A percentile compares a stretch with the other conserved stretches of the same genome.
These are phyloP conservation scores for Sitophilus oryzae DNA, from an alignment of 1,140 invertebrate genomes.

Conservation along the genomic window DNA sequence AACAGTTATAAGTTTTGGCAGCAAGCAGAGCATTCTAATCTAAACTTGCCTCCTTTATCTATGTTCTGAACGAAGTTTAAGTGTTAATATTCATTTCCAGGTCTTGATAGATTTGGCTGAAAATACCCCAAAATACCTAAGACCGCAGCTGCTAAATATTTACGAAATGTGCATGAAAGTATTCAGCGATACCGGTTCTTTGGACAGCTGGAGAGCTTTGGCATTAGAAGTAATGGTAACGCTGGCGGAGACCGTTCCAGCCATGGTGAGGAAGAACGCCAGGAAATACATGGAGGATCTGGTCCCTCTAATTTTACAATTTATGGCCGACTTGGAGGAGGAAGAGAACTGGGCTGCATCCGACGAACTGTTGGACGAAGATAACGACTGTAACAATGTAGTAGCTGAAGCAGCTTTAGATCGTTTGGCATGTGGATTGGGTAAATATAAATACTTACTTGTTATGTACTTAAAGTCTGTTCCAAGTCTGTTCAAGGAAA, in stretches of 20 bases:
- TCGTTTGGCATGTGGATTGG: constrained; percentile 89
- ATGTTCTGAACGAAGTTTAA: too few relatives aligned
- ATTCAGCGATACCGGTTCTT: constrained; percentile 64
- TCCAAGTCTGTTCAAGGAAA: too few relatives aligned
- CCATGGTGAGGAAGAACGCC: constrained; percentile 89
- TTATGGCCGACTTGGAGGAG: constrained; percentile 98
- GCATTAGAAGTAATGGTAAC: constrained; percentile 92
- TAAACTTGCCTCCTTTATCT: too few relatives aligned
- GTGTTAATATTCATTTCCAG: constrained; percentile 38
- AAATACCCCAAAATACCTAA: constrained; percentile 84
- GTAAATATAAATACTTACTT: too few relatives aligned
- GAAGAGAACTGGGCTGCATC: constrained; percentile 77
- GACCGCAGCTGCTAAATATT: constrained; percentile 79
- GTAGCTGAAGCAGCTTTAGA: constrained; percentile 96
- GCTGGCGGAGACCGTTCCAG: constrained; percentile 87
- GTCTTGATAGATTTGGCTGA: constrained; percentile 90
- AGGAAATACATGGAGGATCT: constrained; percentile 71
- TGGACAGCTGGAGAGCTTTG: constrained; percentile 84
- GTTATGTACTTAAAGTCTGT: too few relatives aligned
- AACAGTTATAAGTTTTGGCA: too few relatives aligned
- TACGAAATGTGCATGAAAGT: constrained; percentile 89
- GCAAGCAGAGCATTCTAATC: too few relatives aligned
- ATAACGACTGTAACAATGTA: constrained; percentile 85
- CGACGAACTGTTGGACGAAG: constrained; percentile 77
- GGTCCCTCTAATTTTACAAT: constrained; percentile 78